phyloP scores from a whole-genome alignment of 2,888 invertebrate genomes.

The Erebia epiphron region DNA sequence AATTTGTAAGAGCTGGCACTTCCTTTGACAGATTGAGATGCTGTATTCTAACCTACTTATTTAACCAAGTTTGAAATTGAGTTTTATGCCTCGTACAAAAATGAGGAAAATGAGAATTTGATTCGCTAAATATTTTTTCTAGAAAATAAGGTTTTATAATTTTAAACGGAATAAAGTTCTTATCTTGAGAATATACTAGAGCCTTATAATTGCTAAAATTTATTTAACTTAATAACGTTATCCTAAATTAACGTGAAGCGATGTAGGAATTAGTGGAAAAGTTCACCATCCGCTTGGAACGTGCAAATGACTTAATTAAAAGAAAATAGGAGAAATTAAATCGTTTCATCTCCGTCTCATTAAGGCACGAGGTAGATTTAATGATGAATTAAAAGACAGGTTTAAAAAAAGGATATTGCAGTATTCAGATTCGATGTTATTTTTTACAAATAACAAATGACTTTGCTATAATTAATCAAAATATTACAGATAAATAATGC shows the following conservation, averaged over 20 bases:
- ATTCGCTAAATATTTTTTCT: background rate
- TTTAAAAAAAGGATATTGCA: too few species aligned
- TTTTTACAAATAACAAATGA: too few species aligned
- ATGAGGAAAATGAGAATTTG: conserved; percentile 2
- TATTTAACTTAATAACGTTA: conserved; percentile 25
- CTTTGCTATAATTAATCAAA: too few species aligned
- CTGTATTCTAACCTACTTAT: conserved; percentile 29
- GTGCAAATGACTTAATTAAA: conserved; percentile 37
- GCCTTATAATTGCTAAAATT: conserved; percentile 7
- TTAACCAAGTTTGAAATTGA: conserved; percentile 26
- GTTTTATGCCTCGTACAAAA: conserved; percentile 6
- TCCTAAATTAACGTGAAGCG: conserved; percentile 25
- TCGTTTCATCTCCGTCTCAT: conserved; percentile 26
- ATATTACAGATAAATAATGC: too few species aligned
- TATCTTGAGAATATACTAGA: background rate
- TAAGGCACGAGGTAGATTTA: conserved; percentile 15
- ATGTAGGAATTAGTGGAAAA: conserved; percentile 34
- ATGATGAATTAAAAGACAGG: background rate
- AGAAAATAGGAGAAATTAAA: conserved; percentile 32
- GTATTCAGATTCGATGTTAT: too few species aligned
- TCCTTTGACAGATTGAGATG: conserved; percentile 34
- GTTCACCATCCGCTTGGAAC: conserved; percentile 27
- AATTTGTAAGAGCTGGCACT: conserved; percentile 30
- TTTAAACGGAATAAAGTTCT: background rate
- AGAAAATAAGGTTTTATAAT: background rate